phyloP scores from a whole-genome alignment of 2,797 vertebrate species.

The Ceyx erithaca region DNA sequence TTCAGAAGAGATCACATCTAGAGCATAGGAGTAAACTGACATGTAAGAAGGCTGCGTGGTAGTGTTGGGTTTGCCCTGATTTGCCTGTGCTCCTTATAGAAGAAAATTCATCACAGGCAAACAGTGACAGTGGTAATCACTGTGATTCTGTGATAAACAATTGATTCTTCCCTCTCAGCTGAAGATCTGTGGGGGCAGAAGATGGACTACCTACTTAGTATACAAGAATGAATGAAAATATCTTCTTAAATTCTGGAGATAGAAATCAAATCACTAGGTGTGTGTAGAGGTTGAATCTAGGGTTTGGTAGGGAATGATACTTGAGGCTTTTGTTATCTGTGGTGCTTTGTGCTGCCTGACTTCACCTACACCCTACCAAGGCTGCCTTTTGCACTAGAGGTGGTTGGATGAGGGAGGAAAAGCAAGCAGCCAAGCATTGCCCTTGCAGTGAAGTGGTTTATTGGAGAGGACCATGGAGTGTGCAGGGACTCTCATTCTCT shows the following conservation, averaged over 20 bases:
- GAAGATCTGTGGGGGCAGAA: neutral
- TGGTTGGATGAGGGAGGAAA: neutral
- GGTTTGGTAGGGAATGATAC: neutral
- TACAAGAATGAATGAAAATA: neutral
- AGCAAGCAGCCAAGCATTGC: neutral
- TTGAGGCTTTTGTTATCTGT: neutral
- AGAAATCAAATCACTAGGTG: neutral
- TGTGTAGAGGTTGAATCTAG: neutral
- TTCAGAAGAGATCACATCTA: neutral
- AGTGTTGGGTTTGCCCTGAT: neutral
- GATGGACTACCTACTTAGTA: neutral
- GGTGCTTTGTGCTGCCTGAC: neutral
- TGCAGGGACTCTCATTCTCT: neutral
- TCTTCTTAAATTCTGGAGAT: neutral
- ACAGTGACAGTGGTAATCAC: neutral
- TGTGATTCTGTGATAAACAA: neutral
- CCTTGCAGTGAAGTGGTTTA: neutral
- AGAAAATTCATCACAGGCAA: neutral
- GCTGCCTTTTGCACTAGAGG: neutral
- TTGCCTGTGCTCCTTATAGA: neutral
- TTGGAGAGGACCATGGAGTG: neutral
- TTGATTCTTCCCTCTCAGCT: neutral
- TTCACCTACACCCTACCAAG: neutral
- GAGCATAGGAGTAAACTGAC: neutral
- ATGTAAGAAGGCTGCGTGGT: neutral